Base-by-base conservation (phyloP, 2,113 vertebrate genomes). In the Leptosomus discolor region DNA sequence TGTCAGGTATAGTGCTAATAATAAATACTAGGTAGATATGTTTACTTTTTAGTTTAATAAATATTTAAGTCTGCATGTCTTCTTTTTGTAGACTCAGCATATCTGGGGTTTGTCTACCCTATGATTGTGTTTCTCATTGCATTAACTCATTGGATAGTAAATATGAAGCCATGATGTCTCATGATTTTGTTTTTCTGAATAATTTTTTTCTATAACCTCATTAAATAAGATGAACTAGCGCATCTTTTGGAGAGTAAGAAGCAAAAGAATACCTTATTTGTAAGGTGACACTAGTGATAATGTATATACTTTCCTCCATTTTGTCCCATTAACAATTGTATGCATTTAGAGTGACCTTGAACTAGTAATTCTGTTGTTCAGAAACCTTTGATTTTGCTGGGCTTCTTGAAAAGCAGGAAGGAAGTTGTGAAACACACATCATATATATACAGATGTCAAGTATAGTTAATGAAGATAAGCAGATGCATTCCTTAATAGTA, bases 381-480 rank as follows among this genome's bases (percentile, higher is more conserved):
- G 85, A 96, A 89, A 70, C 6, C 19, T 92, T 94, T 77, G 67
- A 80, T 85, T 96, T 94, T 83, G 37, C 54, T 77, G 54, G 15
- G 30, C 65, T 87, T 89, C 85, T 88, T 93, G 67, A 94, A 88
- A 93, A 88, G 81, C 50, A 46, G 85, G 95, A 95, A 95, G 90
- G 69, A 88, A 92, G 88, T 54, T 94, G 88, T 80, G 88, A 93
- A 91, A 91, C 54, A 46, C 39, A 32, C 23, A 63, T 74, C 27
- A n/a, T n/a, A 57, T 58, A 77, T 76, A 85, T 88, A 90, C 85
- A 95, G 58, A 95, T 61, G 88, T 94, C 70, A 88, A 94, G 75
- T 80, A 86, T 70, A 80, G 46, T 88, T 92, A 97, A 85, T 88
- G 90, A 92, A 96, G 88, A 92, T 68, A 96, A 97, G 78, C 78